Percentiles rank a stretch among this genome's conserved stretches.
Evolutionary conservation across 2,797 vertebrate genomes (phyloP).

Genomic region (Micrastur ruficollis): DNA sequence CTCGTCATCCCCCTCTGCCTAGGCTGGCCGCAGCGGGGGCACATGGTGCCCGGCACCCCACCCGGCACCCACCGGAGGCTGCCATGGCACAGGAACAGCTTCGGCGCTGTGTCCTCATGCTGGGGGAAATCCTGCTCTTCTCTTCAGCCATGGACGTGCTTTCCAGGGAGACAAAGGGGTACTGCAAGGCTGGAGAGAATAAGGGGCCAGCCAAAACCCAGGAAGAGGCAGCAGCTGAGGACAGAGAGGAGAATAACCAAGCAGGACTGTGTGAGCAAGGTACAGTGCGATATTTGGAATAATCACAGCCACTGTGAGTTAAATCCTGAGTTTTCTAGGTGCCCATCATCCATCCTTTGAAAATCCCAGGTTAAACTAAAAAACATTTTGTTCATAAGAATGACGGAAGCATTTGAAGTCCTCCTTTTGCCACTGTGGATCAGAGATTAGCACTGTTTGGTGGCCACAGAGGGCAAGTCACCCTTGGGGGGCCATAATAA

Average conservation of each 20-base stretch:
- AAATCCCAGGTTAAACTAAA: not conserved
- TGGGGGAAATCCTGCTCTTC: not conserved
- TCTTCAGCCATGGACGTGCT: not conserved
- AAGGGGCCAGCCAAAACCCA: not conserved
- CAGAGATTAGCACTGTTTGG: not conserved
- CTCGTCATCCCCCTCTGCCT: not conserved
- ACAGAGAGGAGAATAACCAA: not conserved
- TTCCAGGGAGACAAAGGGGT: not conserved
- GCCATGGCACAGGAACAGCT: not conserved
- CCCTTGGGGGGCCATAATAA: not conserved
- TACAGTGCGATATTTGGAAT: not conserved
- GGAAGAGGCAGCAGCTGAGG: not conserved
- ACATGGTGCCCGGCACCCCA: fast-evolving
- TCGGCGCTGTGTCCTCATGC: fast-evolving
- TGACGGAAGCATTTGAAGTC: not conserved
- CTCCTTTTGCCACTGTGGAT: not conserved
- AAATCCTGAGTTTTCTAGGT: not conserved
- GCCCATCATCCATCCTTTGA: not conserved
- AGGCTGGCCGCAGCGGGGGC: fast-evolving
- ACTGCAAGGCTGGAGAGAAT: not conserved
- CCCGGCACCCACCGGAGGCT: too few relatives aligned
- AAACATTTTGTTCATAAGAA: not conserved
- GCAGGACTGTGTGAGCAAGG: not conserved
- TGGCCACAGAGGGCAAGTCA: not conserved
- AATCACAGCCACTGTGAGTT: not conserved